Evolutionary conservation across 2,888 invertebrate species (phyloP).

Genomic region (Dioctria linearis): DNA sequence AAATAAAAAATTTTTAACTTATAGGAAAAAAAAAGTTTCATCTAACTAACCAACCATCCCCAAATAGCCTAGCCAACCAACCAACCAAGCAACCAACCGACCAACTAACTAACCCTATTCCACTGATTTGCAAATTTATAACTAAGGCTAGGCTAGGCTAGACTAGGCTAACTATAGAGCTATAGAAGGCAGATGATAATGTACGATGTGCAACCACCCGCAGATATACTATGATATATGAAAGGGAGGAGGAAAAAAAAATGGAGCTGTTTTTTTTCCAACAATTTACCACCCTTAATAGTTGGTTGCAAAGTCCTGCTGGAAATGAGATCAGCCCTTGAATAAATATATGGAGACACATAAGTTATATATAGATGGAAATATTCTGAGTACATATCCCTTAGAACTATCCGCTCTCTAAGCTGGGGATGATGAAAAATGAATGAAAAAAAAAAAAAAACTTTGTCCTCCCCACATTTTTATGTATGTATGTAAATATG

Average conservation of each 20-base stretch:
- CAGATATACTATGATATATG: conserved; percentile 27
- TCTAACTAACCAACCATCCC: conserved; percentile 12
- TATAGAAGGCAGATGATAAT: conserved; percentile 10
- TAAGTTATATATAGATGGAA: conserved; percentile 30
- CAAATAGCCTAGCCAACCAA: conserved; percentile 2
- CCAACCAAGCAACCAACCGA: conserved; percentile 4
- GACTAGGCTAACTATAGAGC: too few relatives aligned
- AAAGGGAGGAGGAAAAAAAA: conserved; percentile 6
- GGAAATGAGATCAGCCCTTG: conserved; percentile 50
- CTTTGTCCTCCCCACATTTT: conserved; percentile 25
- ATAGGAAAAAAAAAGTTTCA: conserved; percentile 4
- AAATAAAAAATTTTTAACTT: not conserved
- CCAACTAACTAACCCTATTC: conserved; percentile 1
- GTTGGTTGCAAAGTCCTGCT: conserved; percentile 42
- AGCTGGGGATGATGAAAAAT: not conserved
- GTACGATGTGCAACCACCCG: conserved; percentile 38
- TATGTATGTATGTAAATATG: too few relatives aligned
- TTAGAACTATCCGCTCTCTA: conserved; percentile 34
- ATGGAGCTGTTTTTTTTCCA: not conserved
- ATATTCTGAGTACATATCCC: conserved; percentile 13
- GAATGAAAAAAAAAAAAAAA: not conserved
- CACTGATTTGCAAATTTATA: conserved; percentile 11
- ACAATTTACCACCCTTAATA: conserved; percentile 36
- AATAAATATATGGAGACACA: conserved; percentile 47
- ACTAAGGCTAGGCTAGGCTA: conserved; percentile 8